Conservation (phyloP, 2,113 vertebrate genomes). For the Etia nguti region DNA sequence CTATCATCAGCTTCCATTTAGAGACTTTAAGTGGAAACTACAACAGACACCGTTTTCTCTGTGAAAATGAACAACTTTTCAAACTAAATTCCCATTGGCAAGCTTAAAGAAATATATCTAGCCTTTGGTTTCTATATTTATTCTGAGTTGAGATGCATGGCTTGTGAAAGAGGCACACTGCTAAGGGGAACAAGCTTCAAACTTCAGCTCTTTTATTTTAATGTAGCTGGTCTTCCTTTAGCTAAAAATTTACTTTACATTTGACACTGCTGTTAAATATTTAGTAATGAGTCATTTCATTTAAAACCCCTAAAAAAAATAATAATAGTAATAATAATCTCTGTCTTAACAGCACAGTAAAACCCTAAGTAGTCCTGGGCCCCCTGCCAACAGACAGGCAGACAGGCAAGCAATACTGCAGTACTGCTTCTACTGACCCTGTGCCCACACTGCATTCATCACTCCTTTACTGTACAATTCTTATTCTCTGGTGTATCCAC, state of each 20-base stretch:
- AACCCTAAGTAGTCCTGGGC: slow-evolving; percentile 17
- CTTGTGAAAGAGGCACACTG: not conserved
- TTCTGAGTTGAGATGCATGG: not conserved
- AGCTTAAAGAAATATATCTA: not conserved
- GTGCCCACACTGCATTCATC: slow-evolving; percentile 49
- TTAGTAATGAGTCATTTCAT: not conserved
- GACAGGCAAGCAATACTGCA: slow-evolving; percentile 29
- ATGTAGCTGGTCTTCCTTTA: not conserved
- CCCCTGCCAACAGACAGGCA: slow-evolving; percentile 33
- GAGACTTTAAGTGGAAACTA: not conserved
- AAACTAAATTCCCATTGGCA: not conserved
- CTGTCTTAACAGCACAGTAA: not conserved
- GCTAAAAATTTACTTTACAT: not conserved
- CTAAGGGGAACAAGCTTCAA: not conserved
- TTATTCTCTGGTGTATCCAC: slow-evolving; percentile 13
- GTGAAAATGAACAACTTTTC: not conserved
- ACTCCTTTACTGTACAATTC: slow-evolving; percentile 16
- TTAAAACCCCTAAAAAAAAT: not conserved
- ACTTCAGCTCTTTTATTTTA: not conserved
- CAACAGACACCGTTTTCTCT: not conserved
- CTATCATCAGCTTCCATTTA: not conserved
- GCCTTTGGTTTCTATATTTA: not conserved
- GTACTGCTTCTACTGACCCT: slow-evolving; percentile 28
- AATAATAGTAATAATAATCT: not conserved
- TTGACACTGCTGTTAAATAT: not conserved